Conservation (phyloP, 2,888 invertebrate species). For the Dyspetes luteomarginatus region DNA sequence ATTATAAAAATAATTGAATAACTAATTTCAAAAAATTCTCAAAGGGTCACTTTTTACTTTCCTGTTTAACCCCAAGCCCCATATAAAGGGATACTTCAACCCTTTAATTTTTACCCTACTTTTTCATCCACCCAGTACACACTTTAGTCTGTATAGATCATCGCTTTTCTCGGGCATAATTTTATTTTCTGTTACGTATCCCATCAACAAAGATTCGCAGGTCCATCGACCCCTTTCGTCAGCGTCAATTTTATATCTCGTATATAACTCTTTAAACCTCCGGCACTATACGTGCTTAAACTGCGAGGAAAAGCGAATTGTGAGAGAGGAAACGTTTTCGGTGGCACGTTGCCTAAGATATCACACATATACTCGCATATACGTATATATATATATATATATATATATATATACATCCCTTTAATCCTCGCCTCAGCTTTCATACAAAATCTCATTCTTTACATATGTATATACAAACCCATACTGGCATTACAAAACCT, state of each 20-base stretch:
- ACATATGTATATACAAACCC: background rate
- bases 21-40: no score
- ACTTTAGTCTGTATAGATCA: no score
- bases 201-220: background rate
- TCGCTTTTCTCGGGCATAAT: background rate
- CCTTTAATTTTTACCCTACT: no score
- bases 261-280: conserved; percentile 3
- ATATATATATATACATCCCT: conserved; percentile 5
- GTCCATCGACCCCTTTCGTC: conserved; percentile 11
- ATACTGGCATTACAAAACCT: conserved; percentile 10
- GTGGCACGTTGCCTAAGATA: conserved; percentile 59
- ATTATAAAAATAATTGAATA: no score
- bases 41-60: no score
- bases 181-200: background rate
- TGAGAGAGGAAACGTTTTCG: conserved; percentile 27
- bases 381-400: background rate
- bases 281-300: conserved; percentile 19
- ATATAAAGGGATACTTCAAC: no score
- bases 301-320: conserved; percentile 40
- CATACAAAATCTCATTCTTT: background rate
- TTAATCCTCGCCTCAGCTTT: conserved; percentile 45
- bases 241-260: conserved; percentile 8
- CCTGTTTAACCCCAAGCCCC: no score
- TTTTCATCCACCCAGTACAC: no score
- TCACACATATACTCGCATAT: conserved; percentile 44